phyloP scores from a whole-genome alignment of 2,797 vertebrate species.

The Acridotheres tristis region DNA sequence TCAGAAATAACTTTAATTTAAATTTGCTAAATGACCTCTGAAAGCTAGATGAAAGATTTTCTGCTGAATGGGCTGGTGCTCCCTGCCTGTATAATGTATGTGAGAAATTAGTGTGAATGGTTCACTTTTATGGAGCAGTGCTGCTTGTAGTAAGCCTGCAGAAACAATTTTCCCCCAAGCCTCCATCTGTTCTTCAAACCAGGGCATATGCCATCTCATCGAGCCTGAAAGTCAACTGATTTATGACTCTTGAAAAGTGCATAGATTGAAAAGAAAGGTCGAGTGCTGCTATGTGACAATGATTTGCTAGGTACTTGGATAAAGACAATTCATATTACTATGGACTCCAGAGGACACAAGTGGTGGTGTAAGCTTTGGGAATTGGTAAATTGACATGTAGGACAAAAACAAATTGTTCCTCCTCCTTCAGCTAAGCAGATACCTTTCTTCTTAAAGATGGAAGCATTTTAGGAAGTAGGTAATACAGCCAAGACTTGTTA shows the following conservation, averaged over 20 bases:
- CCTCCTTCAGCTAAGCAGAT: slow-evolving; percentile 19
- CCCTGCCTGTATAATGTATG: slow-evolving; percentile 80
- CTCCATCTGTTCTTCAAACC: slow-evolving; percentile 85
- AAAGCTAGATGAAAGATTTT: slow-evolving; percentile 77
- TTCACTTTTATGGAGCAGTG: slow-evolving; percentile 78
- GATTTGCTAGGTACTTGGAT: slow-evolving; percentile 76
- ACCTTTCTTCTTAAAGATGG: background rate
- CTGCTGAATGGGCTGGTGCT: slow-evolving; percentile 77
- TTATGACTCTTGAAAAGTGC: slow-evolving; percentile 79
- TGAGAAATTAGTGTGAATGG: slow-evolving; percentile 80
- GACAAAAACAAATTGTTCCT: slow-evolving; percentile 53
- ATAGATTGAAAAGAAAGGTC: slow-evolving; percentile 79
- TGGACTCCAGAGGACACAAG: slow-evolving; percentile 57
- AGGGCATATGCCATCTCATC: slow-evolving; percentile 81
- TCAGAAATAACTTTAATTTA: slow-evolving; percentile 78
- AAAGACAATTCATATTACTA: slow-evolving; percentile 71
- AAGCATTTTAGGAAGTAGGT: background rate
- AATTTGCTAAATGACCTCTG: slow-evolving; percentile 79
- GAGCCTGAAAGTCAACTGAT: slow-evolving; percentile 81
- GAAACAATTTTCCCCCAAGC: slow-evolving; percentile 82
- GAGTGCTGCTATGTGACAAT: slow-evolving; percentile 63
- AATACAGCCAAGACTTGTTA: background rate
- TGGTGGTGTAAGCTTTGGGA: slow-evolving; percentile 52
- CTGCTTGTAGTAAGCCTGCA: slow-evolving; percentile 80
- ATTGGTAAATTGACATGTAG: slow-evolving; percentile 21